Base-by-base conservation (phyloP, 2,797 vertebrate species). In the Rhabdophis nuchalis region DNA sequence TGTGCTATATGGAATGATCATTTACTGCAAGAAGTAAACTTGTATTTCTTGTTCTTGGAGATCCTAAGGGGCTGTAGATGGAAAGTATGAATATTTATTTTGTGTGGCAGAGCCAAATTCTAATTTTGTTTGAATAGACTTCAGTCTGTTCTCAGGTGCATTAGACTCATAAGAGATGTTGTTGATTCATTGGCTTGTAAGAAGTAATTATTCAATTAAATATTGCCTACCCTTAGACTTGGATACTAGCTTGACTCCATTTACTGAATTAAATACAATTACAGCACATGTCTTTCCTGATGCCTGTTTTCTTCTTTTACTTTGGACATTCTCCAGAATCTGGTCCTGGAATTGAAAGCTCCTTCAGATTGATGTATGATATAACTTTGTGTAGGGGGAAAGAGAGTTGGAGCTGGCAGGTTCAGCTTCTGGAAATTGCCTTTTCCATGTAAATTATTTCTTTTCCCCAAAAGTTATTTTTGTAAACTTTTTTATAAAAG, bases 401-500 rank as follows among this genome's bases (percentile, higher is more conserved):
- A 25, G 27, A 20, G 11, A 50, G 4, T 18, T 50, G 77, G 3
- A 85, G 29, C 29, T 58, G 77, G 29, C 29, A 29, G 6, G n/a
- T 72, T 32, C n/a, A 36, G n/a, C 64, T 36, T 32, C n/a, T 68
- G 16, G 13, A 52, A 85, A 58, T 18, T 5, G 32, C 8, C 23
- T 25, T 54, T 89, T 13, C 89, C 4, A 82, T 85, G 46, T 27
- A 60, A 93, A 16, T 92, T 57, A 91, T 29, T 50, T 46, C 4
- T 58, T 32, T 92, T 94, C 52, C 56, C 90, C 92, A 56, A 90
- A 60, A 93, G 86, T 50, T 2, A 7, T 53, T 94, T 94, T 53
- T 64, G 89, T 50, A 50, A 50, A 50, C 46, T 50, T 50, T 50
- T 50, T 50, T 0, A 50, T 6, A 5, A 50, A 50, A 50, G 46